phyloP scores from a whole-genome alignment of 37 sponge, comb jelly and placozoan species.

The Ephydatia muelleri region DNA sequence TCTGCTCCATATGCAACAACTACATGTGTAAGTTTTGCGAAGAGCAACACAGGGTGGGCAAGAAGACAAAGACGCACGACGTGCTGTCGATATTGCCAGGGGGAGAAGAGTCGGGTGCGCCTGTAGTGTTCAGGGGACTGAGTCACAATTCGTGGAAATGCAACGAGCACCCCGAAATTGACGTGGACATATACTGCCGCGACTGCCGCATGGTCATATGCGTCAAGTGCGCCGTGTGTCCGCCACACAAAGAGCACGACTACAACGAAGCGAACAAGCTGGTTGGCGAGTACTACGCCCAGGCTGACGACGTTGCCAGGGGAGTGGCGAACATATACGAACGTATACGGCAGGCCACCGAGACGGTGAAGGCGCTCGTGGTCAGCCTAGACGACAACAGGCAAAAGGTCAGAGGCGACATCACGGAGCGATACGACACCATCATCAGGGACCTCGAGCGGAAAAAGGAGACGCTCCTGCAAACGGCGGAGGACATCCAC shows the following conservation, averaged over 20 bases:
- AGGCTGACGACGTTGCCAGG: neutral
- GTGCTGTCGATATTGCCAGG: neutral
- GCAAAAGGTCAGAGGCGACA: neutral
- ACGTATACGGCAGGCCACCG: neutral
- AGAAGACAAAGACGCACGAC: neutral
- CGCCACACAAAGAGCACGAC: constrained; percentile 1
- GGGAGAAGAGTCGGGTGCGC: neutral
- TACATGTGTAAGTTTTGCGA: constrained; percentile 8
- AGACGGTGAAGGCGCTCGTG: neutral
- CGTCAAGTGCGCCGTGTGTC: neutral
- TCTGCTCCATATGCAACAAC: constrained; percentile 7
- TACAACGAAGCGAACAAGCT: neutral
- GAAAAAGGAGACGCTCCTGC: constrained; percentile 5
- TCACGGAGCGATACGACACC: neutral
- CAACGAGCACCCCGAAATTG: neutral
- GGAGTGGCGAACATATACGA: neutral
- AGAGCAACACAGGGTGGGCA: neutral
- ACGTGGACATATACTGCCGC: constrained; percentile 4
- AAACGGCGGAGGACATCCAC: constrained; percentile 3
- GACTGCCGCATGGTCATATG: constrained; percentile 9
- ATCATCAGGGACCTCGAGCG: neutral
- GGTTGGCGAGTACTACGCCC: neutral
- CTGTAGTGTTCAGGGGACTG: neutral
- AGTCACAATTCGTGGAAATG: neutral
- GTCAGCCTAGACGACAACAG: neutral